Evolutionary conservation across 2,888 invertebrate species (phyloP).

Genomic region (Nomada fabriciana): DNA sequence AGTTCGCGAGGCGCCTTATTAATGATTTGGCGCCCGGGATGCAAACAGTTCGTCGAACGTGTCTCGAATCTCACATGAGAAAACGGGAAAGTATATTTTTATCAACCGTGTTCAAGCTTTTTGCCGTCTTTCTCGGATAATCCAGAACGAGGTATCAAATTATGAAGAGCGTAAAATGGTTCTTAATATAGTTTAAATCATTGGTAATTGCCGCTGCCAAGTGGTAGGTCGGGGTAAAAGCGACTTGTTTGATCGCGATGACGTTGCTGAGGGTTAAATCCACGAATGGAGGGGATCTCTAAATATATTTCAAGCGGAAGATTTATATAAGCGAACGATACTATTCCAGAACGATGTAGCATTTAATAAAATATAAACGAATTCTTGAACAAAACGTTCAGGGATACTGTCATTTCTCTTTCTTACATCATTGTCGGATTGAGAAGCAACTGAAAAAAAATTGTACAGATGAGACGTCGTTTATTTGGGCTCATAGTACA

Average conservation of each 20-base stretch:
- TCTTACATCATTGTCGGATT: no score
- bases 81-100: neutral
- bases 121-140: neutral
- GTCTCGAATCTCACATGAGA: neutral
- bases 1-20: constrained; percentile 73
- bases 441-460: neutral
- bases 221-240: constrained; percentile 56
- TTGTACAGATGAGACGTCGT: neutral
- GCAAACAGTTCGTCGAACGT: constrained; percentile 70
- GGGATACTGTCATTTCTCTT: no score
- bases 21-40: constrained; percentile 72
- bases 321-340: constrained; percentile 76
- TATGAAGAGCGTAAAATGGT: constrained; percentile 13
- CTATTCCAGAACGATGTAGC: constrained; percentile 60
- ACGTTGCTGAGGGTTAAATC: constrained; percentile 70
- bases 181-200: constrained; percentile 61
- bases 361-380: constrained; percentile 41
- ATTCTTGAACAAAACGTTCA: neutral
- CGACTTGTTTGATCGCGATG: constrained; percentile 70
- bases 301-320: constrained; percentile 79
- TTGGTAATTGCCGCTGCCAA: constrained; percentile 57
- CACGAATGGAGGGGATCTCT: constrained; percentile 67
- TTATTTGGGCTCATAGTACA: neutral
- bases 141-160: neutral
- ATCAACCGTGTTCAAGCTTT: neutral